Percentiles rank a stretch among this genome's conserved stretches.
phyloP scores from a whole-genome alignment of 2,888 invertebrate species.

The Eurytoma adleriae region DNA sequence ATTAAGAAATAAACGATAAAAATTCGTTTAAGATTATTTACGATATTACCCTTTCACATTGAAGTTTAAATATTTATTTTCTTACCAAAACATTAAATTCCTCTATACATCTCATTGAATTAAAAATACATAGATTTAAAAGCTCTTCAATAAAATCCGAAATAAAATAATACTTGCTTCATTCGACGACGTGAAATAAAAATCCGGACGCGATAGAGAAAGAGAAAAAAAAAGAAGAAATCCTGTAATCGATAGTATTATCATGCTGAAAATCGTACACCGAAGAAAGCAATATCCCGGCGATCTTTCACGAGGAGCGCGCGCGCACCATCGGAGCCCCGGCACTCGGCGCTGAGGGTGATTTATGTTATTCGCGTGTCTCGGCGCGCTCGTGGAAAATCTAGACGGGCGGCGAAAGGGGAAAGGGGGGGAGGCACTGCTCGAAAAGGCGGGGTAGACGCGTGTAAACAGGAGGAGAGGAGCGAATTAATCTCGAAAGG shows the following conservation, averaged over 20 bases:
- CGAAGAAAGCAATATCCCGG: constrained; percentile 40
- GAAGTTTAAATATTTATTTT: no score
- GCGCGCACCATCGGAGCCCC: constrained; percentile 11
- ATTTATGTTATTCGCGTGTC: constrained; percentile 43
- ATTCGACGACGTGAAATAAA: neutral
- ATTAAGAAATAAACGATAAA: no score
- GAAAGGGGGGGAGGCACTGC: constrained; percentile 20
- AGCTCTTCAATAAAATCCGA: neutral
- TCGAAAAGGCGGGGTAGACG: constrained; percentile 1
- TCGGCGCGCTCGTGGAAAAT: constrained; percentile 6
- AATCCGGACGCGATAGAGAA: no score
- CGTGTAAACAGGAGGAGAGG: constrained; percentile 37
- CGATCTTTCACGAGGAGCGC: constrained; percentile 14
- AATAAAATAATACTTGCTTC: neutral
- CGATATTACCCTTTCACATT: no score
- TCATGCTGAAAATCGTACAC: constrained; percentile 13
- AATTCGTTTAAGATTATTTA: no score
- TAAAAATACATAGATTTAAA: no score
- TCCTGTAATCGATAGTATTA: constrained; percentile 25
- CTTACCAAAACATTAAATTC: no score
- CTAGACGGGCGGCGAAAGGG: constrained; percentile 56
- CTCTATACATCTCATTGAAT: no score
- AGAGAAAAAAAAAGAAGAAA: neutral
- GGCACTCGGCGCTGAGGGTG: neutral
- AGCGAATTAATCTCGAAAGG: constrained; percentile 64